Percentiles rank a stretch among this genome's conserved stretches.
phyloP scores from a whole-genome alignment of 1,140 invertebrate species.

The Popillia japonica region DNA sequence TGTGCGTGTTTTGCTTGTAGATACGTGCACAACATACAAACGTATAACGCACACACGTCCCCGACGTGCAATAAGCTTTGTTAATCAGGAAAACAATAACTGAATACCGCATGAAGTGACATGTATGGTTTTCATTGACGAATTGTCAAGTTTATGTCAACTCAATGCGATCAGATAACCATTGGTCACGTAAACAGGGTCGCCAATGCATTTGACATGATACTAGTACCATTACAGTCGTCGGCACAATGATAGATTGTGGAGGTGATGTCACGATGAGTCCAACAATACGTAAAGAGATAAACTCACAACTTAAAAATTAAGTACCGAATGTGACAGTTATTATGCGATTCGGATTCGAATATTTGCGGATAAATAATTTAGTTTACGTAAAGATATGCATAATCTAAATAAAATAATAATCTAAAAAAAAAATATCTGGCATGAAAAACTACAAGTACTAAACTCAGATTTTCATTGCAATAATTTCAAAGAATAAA shows the following conservation, averaged over 20 bases:
- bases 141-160: conserved; percentile 37
- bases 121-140: conserved; percentile 38
- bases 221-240: conserved; percentile 31
- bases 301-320: not conserved
- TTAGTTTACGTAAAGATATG: too few species aligned
- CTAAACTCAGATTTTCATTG: too few species aligned
- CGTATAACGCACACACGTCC: not conserved
- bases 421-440: too few species aligned
- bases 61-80: conserved; percentile 34
- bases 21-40: not conserved
- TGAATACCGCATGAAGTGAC: conserved; percentile 38
- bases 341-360: too few species aligned
- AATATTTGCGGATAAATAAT: too few species aligned
- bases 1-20: conserved; percentile 16
- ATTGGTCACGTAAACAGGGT: conserved; percentile 35
- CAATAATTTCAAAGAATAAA: too few species aligned
- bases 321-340: too few species aligned
- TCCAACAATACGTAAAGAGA: not conserved
- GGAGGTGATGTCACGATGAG: not conserved
- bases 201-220: conserved; percentile 33
- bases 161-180: conserved; percentile 34
- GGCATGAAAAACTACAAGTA: too few species aligned
- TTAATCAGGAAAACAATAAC: conserved; percentile 39
- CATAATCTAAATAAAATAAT: too few species aligned
- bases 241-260: conserved; percentile 20